A percentile compares a stretch with the other conserved stretches of the same genome.
Conservation (phyloP, 64 coral and sea anemone species). For the Pocillopora damicornis region DNA sequence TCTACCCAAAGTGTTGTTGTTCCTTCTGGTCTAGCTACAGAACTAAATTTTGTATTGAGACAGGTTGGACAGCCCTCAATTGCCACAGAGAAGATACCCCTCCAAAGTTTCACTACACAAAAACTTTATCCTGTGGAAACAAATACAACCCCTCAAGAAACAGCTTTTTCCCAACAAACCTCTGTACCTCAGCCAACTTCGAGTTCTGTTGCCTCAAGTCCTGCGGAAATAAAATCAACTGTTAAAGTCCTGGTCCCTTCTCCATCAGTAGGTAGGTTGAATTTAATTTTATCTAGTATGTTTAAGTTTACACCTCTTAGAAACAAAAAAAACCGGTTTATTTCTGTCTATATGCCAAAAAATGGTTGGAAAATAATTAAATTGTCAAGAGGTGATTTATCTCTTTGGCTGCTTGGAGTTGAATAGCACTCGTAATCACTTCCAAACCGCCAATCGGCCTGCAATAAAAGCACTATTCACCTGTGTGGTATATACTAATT, state of each 20-base stretch:
- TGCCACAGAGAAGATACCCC: not conserved
- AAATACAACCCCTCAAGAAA: not conserved
- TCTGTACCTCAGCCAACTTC: not conserved
- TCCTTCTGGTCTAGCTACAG: slow-evolving; percentile 48
- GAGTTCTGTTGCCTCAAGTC: not conserved
- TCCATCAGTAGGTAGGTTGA: slow-evolving; percentile 27
- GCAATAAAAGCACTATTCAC: no score
- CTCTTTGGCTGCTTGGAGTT: no score
- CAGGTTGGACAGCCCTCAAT: not conserved
- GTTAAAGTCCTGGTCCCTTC: not conserved
- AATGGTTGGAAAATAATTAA: no score
- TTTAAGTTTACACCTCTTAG: no score
- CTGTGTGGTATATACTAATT: no score
- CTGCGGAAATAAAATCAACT: slow-evolving; percentile 8
- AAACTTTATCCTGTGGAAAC: slow-evolving; percentile 27
- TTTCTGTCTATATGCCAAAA: not conserved
- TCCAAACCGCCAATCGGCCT: no score
- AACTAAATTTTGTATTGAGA: slow-evolving; percentile 52
- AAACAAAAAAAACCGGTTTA: not conserved
- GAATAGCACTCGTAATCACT: no score
- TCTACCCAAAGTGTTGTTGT: slow-evolving; percentile 46
- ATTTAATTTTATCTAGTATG: not conserved
- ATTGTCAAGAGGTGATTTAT: no score
- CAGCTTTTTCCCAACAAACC: not conserved
- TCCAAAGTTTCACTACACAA: not conserved